Percentiles rank a stretch among this genome's conserved stretches.
Conservation (phyloP, 1,140 invertebrate species). For the Chrysopa pallens region DNA sequence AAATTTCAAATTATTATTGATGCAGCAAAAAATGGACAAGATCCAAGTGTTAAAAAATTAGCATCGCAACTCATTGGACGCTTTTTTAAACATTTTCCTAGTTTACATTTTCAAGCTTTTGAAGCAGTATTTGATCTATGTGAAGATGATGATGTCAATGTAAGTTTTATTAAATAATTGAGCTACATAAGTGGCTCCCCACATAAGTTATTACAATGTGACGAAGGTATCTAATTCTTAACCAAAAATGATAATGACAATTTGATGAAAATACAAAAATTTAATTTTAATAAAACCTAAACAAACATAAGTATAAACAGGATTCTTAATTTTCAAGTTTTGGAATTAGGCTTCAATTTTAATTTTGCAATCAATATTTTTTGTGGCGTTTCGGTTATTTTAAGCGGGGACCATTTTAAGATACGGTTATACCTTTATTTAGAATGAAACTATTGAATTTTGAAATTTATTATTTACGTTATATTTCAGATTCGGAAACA, state of each 20-base stretch:
- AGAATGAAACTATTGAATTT: neutral
- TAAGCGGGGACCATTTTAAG: neutral
- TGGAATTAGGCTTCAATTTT: too few relatives aligned
- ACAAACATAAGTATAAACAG: too few relatives aligned
- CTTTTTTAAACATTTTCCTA: slow-evolving; percentile 86
- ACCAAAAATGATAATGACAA: neutral
- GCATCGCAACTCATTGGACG: slow-evolving; percentile 89
- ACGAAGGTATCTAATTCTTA: too few relatives aligned
- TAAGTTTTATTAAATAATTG: too few relatives aligned
- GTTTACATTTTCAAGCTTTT: slow-evolving; percentile 64
- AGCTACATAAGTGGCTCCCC: too few relatives aligned
- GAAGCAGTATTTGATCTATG: slow-evolving; percentile 88
- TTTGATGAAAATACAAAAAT: neutral
- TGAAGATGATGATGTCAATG: slow-evolving; percentile 84
- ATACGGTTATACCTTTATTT: too few relatives aligned
- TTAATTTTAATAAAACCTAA: too few relatives aligned
- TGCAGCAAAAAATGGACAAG: slow-evolving; percentile 60
- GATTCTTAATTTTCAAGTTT: too few relatives aligned
- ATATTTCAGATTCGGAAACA: slow-evolving; percentile 73
- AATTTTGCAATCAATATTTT: neutral
- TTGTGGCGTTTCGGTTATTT: neutral
- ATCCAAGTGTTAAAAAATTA: slow-evolving; percentile 68
- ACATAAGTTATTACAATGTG: too few relatives aligned
- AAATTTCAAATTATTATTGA: slow-evolving; percentile 76
- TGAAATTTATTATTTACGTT: slow-evolving; percentile 3